phyloP scores from a whole-genome alignment of 2,113 vertebrate species.

The Cardinalis cardinalis region DNA sequence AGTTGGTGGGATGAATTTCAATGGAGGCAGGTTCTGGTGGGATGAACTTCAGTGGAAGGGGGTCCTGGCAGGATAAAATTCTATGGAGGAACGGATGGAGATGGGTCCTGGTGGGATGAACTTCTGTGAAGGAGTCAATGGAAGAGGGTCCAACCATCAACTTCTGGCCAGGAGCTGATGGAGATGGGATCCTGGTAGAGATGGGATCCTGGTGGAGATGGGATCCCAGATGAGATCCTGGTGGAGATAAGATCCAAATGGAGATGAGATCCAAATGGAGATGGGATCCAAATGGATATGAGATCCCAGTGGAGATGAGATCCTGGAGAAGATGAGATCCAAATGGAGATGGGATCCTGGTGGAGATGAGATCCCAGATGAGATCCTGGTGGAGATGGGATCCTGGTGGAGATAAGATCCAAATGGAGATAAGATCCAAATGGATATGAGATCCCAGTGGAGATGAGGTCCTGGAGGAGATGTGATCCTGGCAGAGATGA shows the following conservation, averaged over 20 bases:
- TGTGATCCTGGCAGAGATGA: rapidly evolving
- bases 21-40: too few species aligned
- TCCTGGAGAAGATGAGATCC: too few species aligned
- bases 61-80: too few species aligned
- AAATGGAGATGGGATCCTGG: rapidly evolving
- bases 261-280: rapidly evolving
- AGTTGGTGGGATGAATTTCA: too few species aligned
- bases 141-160: neutral
- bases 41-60: too few species aligned
- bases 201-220: neutral
- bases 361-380: too few species aligned
- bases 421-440: neutral
- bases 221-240: neutral
- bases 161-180: too few species aligned
- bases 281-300: rapidly evolving
- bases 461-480: neutral
- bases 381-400: neutral
- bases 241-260: neutral
- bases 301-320: neutral
- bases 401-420: too few species aligned
- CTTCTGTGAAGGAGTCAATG: rapidly evolving
- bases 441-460: too few species aligned
- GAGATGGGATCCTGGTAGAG: neutral
- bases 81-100: too few species aligned
- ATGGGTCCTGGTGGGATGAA: too few species aligned